Evolutionary conservation across 2,113 vertebrate genomes (phyloP).

Genomic region (Andinoacara biseriatus): DNA sequence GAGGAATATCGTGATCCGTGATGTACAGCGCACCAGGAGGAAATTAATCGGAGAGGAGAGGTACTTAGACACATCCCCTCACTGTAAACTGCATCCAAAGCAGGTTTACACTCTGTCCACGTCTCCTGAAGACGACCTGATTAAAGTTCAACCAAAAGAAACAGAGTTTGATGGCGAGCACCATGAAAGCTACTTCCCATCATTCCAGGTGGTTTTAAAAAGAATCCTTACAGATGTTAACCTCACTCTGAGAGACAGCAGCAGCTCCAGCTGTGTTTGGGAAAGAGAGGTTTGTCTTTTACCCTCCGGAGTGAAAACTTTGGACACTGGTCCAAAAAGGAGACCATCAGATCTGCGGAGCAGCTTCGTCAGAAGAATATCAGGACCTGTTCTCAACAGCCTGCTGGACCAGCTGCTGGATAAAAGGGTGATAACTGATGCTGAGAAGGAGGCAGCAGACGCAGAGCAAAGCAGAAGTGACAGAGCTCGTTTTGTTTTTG

Average conservation of each 20-base stretch:
- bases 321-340: no score
- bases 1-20: neutral
- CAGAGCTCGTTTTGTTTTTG: no score
- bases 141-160: rapidly evolving
- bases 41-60: rapidly evolving
- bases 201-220: neutral
- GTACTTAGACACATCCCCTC: rapidly evolving
- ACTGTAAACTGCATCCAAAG: neutral
- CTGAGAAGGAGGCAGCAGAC: no score
- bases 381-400: no score
- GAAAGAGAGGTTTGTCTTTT: rapidly evolving
- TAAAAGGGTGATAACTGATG: no score
- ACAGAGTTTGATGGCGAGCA: neutral
- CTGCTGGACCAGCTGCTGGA: no score
- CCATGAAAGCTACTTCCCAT: rapidly evolving
- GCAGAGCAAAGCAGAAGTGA: no score
- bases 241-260: rapidly evolving
- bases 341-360: no score
- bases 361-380: no score
- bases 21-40: rapidly evolving
- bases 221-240: rapidly evolving
- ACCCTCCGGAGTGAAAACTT: neutral
- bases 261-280: neutral
- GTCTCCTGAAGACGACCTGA: rapidly evolving
- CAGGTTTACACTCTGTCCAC: neutral